Conservation (phyloP, 2,888 invertebrate species). For the Sinodicranocentrus sp. region DNA sequence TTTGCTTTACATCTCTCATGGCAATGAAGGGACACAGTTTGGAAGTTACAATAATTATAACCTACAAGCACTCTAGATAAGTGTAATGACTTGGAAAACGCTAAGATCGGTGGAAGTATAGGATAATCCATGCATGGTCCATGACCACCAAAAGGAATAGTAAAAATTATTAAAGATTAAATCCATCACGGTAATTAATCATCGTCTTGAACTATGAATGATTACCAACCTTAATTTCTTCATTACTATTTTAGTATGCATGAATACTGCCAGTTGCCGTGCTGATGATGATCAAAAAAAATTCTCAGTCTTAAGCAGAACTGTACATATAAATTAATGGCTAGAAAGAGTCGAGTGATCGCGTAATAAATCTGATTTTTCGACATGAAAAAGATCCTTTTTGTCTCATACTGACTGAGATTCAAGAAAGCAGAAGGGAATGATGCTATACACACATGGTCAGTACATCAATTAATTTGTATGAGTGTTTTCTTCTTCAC, state of each 20-base stretch:
- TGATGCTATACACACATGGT: too few relatives aligned
- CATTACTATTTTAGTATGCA: constrained; percentile 52
- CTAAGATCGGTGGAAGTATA: too few relatives aligned
- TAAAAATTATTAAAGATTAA: not conserved
- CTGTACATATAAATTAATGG: constrained; percentile 15
- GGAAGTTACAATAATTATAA: too few relatives aligned
- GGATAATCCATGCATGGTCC: constrained; percentile 4
- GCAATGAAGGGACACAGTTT: too few relatives aligned
- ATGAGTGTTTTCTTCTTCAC: too few relatives aligned
- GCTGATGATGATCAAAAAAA: not conserved
- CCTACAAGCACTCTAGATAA: too few relatives aligned
- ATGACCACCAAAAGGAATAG: constrained; percentile 2
- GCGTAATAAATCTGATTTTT: constrained; percentile 25
- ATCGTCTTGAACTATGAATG: not conserved
- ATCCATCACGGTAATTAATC: constrained; percentile 1
- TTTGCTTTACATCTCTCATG: too few relatives aligned
- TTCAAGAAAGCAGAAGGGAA: too few relatives aligned
- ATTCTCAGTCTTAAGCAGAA: not conserved
- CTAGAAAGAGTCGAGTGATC: not conserved
- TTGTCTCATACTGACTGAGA: too few relatives aligned
- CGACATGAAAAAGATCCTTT: too few relatives aligned
- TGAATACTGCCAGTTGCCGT: constrained; percentile 36
- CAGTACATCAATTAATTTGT: too few relatives aligned
- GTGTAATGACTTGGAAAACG: too few relatives aligned
- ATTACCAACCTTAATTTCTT: constrained; percentile 61